Percentiles rank a stretch among this genome's conserved stretches.
Conservation (phyloP, 2,888 invertebrate genomes). For the Schizotus pectinicornis region DNA sequence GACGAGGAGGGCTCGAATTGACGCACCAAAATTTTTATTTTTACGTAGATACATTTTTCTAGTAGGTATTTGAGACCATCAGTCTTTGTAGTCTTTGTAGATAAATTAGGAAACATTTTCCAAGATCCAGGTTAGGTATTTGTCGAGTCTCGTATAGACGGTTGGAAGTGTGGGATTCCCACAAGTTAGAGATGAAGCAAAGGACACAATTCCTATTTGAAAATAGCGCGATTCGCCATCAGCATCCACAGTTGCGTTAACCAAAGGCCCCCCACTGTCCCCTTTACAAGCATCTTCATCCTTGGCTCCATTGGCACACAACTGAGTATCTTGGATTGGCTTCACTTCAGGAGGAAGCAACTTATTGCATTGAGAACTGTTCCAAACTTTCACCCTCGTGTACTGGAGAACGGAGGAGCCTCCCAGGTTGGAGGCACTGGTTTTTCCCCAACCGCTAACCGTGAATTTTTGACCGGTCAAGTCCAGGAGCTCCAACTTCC, state of each 20-base stretch:
- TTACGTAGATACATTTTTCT: neutral
- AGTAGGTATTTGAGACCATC: no score
- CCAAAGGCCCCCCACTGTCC: slow-evolving; percentile 73
- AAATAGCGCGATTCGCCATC: slow-evolving; percentile 59
- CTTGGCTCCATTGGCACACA: slow-evolving; percentile 70
- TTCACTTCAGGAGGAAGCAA: slow-evolving; percentile 45
- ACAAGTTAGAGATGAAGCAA: slow-evolving; percentile 58
- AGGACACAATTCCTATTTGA: slow-evolving; percentile 65
- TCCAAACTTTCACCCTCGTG: slow-evolving; percentile 45
- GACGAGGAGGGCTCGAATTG: slow-evolving; percentile 19
- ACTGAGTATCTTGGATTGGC: slow-evolving; percentile 52
- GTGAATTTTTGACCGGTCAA: slow-evolving; percentile 57
- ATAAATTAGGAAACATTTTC: slow-evolving; percentile 53
- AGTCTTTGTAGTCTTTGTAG: slow-evolving; percentile 14
- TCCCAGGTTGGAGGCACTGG: slow-evolving; percentile 31
- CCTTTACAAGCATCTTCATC: slow-evolving; percentile 70
- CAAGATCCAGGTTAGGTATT: slow-evolving; percentile 72
- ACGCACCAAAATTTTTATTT: neutral
- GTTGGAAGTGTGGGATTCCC: slow-evolving; percentile 68
- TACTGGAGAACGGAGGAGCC: slow-evolving; percentile 46
- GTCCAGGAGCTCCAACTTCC: slow-evolving; percentile 31
- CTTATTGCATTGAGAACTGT: slow-evolving; percentile 41
- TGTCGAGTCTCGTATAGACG: slow-evolving; percentile 70
- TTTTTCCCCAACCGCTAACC: slow-evolving; percentile 75
- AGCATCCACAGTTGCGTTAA: slow-evolving; percentile 57